A percentile compares a stretch with the other conserved stretches of the same genome.
phyloP scores from a whole-genome alignment of 1,140 invertebrate species.

The Camponotus vicinus region DNA sequence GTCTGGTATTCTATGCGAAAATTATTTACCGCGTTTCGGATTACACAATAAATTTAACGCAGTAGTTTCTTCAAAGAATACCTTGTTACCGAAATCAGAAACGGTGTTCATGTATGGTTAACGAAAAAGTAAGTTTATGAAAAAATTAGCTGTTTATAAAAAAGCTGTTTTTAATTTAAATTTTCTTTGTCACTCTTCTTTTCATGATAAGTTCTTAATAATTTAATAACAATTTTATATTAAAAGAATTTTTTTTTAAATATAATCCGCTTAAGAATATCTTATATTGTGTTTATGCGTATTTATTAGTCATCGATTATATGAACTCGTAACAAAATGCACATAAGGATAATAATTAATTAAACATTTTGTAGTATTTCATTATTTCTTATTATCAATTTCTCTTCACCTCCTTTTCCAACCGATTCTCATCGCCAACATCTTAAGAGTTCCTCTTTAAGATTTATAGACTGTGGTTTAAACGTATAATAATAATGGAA shows the following conservation, averaged over 20 bases:
- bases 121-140: background rate
- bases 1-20: background rate
- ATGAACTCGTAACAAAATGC: background rate
- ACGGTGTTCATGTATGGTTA: background rate
- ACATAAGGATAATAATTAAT: background rate
- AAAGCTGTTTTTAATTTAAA: background rate
- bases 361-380: background rate
- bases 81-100: background rate
- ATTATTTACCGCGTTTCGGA: constrained; percentile 16
- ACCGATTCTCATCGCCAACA: background rate
- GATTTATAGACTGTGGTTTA: background rate
- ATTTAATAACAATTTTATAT: background rate
- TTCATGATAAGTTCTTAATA: background rate
- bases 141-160: background rate
- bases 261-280: background rate
- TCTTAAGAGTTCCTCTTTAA: constrained; percentile 19
- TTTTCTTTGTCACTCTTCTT: no score
- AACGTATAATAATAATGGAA: constrained; percentile 5
- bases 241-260: constrained; percentile 3
- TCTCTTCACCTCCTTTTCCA: background rate
- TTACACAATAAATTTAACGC: constrained; percentile 22
- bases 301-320: background rate
- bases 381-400: background rate
- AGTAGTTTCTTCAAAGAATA: constrained; percentile 2
- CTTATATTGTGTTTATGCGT: background rate